Evolutionary conservation across 2,113 vertebrate genomes (phyloP).

Genomic region (Myrmophylax atrothorax): DNA sequence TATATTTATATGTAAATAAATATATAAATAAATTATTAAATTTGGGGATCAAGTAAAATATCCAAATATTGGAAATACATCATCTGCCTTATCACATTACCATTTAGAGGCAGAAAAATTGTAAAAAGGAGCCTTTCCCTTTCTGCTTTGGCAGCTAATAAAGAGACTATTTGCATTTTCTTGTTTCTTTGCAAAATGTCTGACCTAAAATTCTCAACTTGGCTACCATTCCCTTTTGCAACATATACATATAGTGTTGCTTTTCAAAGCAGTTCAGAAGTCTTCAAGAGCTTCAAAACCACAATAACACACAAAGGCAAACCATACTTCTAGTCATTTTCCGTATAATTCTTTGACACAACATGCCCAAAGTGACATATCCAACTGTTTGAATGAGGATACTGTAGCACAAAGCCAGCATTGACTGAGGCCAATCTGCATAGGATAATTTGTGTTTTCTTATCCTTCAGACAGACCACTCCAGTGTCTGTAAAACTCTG

Average conservation of each 20-base stretch:
- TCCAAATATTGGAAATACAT: background rate
- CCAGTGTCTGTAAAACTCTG: slow-evolving; percentile 58
- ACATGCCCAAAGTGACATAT: slow-evolving; percentile 67
- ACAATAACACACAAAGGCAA: slow-evolving; percentile 49
- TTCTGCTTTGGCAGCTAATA: background rate
- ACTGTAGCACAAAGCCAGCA: slow-evolving; percentile 66
- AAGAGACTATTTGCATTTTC: background rate
- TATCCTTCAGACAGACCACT: slow-evolving; percentile 67
- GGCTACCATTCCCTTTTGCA: background rate
- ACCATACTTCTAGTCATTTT: slow-evolving; percentile 41
- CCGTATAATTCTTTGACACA: slow-evolving; percentile 62
- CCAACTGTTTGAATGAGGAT: slow-evolving; percentile 68
- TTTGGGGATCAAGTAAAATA: background rate
- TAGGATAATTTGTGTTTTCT: slow-evolving; percentile 70
- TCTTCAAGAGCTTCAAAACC: slow-evolving; percentile 52
- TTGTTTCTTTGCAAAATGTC: background rate
- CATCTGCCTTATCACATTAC: background rate
- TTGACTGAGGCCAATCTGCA: slow-evolving; percentile 65
- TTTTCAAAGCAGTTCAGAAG: slow-evolving; percentile 62
- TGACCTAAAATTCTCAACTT: slow-evolving; percentile 26
- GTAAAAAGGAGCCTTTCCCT: background rate
- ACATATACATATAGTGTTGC: background rate
- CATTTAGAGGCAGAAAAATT: background rate
- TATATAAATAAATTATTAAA: background rate
- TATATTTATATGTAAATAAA: accelerated